phyloP scores from a whole-genome alignment of 2,113 vertebrate genomes.

The Peromyscus polionotus region DNA sequence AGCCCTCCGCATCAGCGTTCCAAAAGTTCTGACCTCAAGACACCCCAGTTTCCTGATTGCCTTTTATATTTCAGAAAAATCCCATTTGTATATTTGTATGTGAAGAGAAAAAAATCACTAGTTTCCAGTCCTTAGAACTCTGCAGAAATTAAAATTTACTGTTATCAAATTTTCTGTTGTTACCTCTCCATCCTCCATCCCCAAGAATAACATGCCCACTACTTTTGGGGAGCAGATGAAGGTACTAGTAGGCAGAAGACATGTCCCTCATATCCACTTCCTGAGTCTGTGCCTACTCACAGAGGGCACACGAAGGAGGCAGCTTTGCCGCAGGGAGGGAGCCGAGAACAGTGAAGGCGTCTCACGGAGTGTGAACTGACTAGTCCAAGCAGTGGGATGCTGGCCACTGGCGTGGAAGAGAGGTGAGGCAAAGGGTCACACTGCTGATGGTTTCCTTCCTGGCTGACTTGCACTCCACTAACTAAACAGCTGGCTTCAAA shows the following conservation, averaged over 20 bases:
- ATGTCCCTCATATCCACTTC: neutral
- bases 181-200: neutral
- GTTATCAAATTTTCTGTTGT: neutral
- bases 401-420: neutral
- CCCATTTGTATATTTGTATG: constrained; percentile 22
- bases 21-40: constrained; percentile 31
- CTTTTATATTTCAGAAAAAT: constrained; percentile 49
- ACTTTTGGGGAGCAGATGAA: neutral
- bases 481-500: constrained; percentile 66
- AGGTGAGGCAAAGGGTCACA: neutral
- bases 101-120: constrained; percentile 27
- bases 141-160: constrained; percentile 15
- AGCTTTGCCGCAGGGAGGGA: neutral
- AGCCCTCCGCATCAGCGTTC: neutral
- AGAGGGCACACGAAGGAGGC: neutral
- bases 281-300: neutral
- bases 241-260: neutral
- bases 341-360: neutral
- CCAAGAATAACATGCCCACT: neutral
- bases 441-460: constrained; percentile 13
- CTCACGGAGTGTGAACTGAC: neutral
- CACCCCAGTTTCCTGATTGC: neutral
- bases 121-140: constrained; percentile 5
- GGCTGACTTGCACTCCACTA: constrained; percentile 19
- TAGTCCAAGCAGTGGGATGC: neutral